phyloP scores from a whole-genome alignment of 2,113 vertebrate species.

The Apistogramma diplotaenia region DNA sequence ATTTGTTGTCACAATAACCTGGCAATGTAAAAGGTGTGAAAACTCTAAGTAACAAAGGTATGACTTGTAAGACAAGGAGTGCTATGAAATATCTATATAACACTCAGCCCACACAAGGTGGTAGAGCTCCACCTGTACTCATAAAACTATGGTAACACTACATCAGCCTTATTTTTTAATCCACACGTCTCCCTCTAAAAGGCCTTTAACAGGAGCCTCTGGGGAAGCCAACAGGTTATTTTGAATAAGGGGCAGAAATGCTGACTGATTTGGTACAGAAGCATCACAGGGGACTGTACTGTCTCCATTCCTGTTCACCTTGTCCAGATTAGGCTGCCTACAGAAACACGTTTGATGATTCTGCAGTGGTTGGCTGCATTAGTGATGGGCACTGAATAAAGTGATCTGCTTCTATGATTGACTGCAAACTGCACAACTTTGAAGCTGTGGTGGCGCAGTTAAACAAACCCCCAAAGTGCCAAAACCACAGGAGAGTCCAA shows the following conservation, averaged over 20 bases:
- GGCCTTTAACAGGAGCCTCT: not conserved
- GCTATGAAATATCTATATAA: not conserved
- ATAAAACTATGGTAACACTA: not conserved
- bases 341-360: too few relatives aligned
- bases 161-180: conserved; percentile 2
- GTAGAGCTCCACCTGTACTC: not conserved
- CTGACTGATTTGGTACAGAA: too few relatives aligned
- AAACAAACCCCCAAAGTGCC: too few relatives aligned
- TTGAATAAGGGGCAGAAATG: too few relatives aligned
- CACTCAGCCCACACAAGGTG: not conserved
- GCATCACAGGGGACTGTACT: too few relatives aligned
- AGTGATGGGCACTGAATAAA: too few relatives aligned
- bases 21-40: not conserved
- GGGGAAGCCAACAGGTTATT: not conserved
- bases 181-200: not conserved
- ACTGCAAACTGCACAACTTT: too few relatives aligned
- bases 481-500: not conserved
- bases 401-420: too few relatives aligned
- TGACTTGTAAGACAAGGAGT: not conserved
- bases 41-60: not conserved
- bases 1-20: conserved; percentile 3
- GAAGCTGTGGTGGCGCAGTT: too few relatives aligned
- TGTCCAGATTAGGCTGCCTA: too few relatives aligned
- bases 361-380: too few relatives aligned
- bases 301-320: too few relatives aligned